Percentiles rank a stretch among this genome's conserved stretches.
Conservation (phyloP, 2,797 vertebrate genomes). For the Pseudochaenichthys georgianus region DNA sequence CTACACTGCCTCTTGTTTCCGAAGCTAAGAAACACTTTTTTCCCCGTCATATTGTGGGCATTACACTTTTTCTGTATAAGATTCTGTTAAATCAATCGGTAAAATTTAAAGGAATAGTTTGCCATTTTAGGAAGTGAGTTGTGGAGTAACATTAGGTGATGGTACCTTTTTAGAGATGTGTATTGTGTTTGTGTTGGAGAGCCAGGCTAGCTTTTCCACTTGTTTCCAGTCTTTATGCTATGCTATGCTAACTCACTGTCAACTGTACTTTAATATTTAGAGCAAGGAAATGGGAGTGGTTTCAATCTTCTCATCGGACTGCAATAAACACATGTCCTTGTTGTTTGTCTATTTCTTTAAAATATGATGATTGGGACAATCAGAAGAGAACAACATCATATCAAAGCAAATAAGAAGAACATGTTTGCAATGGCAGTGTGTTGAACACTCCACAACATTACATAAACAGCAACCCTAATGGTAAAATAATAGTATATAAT, state of each 20-base stretch:
- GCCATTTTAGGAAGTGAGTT: background rate
- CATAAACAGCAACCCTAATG: slow-evolving; percentile 11
- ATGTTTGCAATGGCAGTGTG: slow-evolving; percentile 1
- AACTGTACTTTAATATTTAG: no score
- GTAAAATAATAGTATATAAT: slow-evolving; percentile 51
- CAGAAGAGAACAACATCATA: background rate
- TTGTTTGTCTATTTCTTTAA: background rate
- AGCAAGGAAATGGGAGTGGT: no score
- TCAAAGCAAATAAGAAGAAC: background rate
- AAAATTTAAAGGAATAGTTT: background rate
- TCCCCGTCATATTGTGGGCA: background rate
- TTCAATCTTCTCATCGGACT: background rate
- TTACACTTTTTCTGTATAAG: background rate
- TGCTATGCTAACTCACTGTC: no score
- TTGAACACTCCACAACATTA: slow-evolving; percentile 19
- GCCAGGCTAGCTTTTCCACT: no score
- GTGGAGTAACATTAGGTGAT: no score
- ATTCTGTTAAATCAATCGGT: background rate
- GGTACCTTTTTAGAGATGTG: background rate
- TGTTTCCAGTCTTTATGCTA: no score
- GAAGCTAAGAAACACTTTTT: background rate
- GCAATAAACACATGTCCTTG: background rate
- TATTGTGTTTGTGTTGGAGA: no score
- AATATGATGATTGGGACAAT: background rate
- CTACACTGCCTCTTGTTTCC: background rate